Percentiles rank a stretch among this genome's conserved stretches.
These are phyloP conservation scores for Eilema sororculum DNA, from an alignment of 2,888 invertebrate genomes.

Conservation along the genomic window DNA sequence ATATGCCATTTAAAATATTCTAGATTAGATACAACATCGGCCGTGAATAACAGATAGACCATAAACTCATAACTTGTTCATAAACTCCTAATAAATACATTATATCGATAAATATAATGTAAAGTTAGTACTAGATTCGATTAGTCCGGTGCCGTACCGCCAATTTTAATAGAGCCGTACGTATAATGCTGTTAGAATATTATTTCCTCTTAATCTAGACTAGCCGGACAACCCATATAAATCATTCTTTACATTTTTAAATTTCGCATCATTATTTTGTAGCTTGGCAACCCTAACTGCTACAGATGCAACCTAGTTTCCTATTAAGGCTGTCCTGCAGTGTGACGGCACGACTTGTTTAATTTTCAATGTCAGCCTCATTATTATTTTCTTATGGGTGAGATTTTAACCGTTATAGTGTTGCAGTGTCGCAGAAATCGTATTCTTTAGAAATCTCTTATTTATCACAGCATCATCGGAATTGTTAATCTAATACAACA, in stretches of 20 bases:
- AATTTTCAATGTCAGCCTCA: not conserved
- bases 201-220: not conserved
- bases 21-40: too few relatives aligned
- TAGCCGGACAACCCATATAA: not conserved
- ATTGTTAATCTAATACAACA: too few relatives aligned
- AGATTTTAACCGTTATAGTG: not conserved
- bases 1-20: too few relatives aligned
- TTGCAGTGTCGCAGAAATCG: not conserved
- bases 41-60: too few relatives aligned
- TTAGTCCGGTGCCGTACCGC: too few relatives aligned
- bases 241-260: not conserved
- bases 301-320: slow-evolving; percentile 52
- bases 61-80: too few relatives aligned
- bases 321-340: slow-evolving; percentile 34
- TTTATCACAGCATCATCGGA: not conserved
- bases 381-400: not conserved
- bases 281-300: slow-evolving; percentile 27
- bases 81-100: too few relatives aligned
- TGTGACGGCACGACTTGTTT: not conserved
- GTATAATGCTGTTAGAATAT: too few relatives aligned
- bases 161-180: too few relatives aligned
- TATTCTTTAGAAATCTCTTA: not conserved
- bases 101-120: too few relatives aligned
- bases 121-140: too few relatives aligned
- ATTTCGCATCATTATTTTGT: not conserved